These are phyloP conservation scores for Caenorhabditis latens DNA, from an alignment of 1,140 invertebrate species.

Conservation along the genomic window DNA sequence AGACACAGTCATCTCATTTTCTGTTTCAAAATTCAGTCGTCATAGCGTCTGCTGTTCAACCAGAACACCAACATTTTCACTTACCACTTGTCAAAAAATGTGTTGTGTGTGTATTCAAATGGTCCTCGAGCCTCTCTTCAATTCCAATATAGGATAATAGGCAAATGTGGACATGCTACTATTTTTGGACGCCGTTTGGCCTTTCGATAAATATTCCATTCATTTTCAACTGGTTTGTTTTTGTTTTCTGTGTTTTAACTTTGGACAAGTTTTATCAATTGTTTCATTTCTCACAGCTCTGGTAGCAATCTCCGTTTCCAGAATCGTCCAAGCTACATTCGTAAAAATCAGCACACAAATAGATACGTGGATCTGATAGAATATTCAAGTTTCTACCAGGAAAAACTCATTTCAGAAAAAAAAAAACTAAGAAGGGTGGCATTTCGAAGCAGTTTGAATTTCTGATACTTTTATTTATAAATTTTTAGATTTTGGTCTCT, in stretches of 20 bases:
- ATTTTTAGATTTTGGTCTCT: background rate
- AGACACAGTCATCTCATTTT: background rate
- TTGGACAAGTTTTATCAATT: background rate
- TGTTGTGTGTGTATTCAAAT: background rate
- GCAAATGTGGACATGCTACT: background rate
- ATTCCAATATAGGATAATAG: background rate
- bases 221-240: conserved; percentile 3
- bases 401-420: no score
- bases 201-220: background rate
- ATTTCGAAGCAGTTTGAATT: conserved; percentile 10
- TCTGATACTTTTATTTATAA: background rate
- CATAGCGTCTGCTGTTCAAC: background rate
- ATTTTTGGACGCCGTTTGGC: background rate
- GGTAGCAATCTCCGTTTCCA: no score
- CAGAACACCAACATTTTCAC: background rate
- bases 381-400: no score
- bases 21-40: background rate
- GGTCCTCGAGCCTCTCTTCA: background rate
- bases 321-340: no score
- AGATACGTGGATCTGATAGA: no score
- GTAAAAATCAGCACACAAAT: no score
- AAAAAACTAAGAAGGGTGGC: conserved; percentile 6
- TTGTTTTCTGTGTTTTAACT: background rate
- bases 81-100: conserved; percentile 16
- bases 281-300: background rate